phyloP scores from a whole-genome alignment of 1,140 invertebrate species.

The Camponotus vicinus region DNA sequence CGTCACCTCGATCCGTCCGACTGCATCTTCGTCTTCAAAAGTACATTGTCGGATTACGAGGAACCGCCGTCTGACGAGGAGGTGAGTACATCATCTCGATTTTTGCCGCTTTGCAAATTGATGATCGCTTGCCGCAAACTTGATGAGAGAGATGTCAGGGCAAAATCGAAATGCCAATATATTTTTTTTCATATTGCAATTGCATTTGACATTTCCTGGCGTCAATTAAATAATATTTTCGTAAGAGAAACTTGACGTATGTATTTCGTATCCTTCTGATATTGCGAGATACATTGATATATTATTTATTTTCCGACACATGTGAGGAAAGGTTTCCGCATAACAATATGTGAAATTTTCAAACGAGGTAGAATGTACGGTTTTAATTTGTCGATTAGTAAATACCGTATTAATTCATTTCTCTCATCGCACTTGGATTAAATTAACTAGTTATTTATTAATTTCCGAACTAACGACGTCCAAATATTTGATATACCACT shows the following conservation, averaged over 20 bases:
- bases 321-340: neutral
- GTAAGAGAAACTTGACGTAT: neutral
- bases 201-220: no score
- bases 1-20: constrained; percentile 81
- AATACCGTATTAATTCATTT: neutral
- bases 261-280: neutral
- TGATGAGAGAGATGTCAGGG: no score
- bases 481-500: neutral
- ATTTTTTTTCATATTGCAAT: neutral
- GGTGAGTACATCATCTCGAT: constrained; percentile 72
- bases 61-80: constrained; percentile 82
- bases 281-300: neutral
- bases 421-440: neutral
- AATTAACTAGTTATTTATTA: neutral
- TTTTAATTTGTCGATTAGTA: neutral
- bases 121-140: neutral
- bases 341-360: neutral
- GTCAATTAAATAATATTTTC: neutral
- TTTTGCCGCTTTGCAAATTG: neutral
- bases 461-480: neutral
- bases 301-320: neutral
- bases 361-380: neutral
- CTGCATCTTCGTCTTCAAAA: constrained; percentile 84
- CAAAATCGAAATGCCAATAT: no score
- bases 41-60: constrained; percentile 83